Conservation (phyloP, 2,797 vertebrate species). For the Syngnathus acus region DNA sequence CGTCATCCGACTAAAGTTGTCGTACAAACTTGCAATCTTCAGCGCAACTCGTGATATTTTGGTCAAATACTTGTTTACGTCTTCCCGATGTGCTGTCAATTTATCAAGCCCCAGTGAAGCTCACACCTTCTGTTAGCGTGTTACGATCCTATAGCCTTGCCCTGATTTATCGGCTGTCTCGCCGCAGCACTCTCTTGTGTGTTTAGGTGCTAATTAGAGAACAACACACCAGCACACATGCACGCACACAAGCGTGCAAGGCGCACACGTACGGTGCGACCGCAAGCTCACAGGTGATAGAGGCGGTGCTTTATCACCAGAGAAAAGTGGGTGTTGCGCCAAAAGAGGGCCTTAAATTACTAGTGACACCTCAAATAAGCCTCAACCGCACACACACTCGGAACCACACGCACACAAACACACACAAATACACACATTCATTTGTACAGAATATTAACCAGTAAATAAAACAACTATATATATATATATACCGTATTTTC, state of each 20-base stretch:
- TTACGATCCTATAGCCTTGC: conserved; percentile 52
- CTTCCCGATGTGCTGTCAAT: conserved; percentile 36
- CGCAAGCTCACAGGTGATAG: conserved; percentile 40
- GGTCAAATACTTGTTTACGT: conserved; percentile 25
- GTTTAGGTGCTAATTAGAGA: conserved; percentile 71
- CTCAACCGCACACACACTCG: conserved; percentile 19
- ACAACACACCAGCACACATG: conserved; percentile 22
- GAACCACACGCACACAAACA: conserved; percentile 12
- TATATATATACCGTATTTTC: too few relatives aligned
- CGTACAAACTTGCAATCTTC: conserved; percentile 46
- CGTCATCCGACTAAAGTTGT: conserved; percentile 48
- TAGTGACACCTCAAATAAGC: conserved; percentile 58
- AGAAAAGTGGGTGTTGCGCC: conserved; percentile 58
- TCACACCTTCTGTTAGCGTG: conserved; percentile 48
- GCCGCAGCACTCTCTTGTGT: conserved; percentile 62
- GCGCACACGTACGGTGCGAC: conserved; percentile 10
- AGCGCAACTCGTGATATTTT: conserved; percentile 18
- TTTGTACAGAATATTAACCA: neutral
- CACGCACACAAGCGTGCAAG: conserved; percentile 2
- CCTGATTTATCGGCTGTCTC: conserved; percentile 70
- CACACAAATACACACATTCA: neutral
- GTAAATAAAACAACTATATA: neutral
- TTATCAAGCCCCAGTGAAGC: conserved; percentile 51
- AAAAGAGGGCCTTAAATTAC: conserved; percentile 64
- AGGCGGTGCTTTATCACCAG: conserved; percentile 62